phyloP scores from a whole-genome alignment of 2,797 vertebrate species.

The Pteropus rufus region DNA sequence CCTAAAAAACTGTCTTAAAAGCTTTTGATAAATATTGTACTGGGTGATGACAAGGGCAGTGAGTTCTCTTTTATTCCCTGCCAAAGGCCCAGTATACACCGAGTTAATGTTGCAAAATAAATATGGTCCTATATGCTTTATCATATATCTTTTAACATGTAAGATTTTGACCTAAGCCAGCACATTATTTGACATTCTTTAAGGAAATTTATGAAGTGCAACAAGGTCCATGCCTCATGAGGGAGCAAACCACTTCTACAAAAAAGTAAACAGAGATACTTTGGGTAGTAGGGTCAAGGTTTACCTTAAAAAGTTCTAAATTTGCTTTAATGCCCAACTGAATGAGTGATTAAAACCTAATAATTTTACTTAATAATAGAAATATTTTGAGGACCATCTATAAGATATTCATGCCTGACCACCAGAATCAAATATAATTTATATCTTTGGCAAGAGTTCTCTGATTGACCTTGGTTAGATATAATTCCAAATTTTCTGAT shows the following conservation, averaged over 20 bases:
- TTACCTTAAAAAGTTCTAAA: background rate
- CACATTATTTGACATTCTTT: background rate
- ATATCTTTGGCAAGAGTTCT: background rate
- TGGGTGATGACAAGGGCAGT: background rate
- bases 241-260: background rate
- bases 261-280: background rate
- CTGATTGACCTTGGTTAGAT: background rate
- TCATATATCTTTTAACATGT: background rate
- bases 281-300: background rate
- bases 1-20: background rate
- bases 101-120: background rate
- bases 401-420: background rate
- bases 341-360: background rate
- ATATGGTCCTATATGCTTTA: background rate
- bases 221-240: background rate
- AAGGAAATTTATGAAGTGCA: background rate
- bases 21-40: background rate
- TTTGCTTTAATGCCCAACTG: background rate
- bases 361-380: background rate
- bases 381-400: background rate
- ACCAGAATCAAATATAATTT: background rate
- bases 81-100: background rate
- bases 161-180: background rate
- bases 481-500: background rate
- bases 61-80: background rate